Base-by-base conservation (phyloP, 2,113 vertebrate species). In the Epinephelus cyanopodus region DNA sequence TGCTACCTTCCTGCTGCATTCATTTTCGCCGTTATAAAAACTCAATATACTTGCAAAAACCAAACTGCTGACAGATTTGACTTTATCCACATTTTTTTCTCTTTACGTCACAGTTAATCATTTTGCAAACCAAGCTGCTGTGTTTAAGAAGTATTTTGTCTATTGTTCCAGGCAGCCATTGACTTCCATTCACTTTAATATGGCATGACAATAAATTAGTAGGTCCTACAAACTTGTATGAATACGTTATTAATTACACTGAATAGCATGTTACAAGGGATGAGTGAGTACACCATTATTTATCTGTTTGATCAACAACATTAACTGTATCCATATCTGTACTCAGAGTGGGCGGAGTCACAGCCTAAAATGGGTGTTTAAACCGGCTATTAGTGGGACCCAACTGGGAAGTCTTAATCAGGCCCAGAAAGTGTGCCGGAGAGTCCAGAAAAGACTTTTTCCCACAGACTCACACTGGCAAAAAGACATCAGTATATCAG, bases 21-120 rank as follows among this genome's bases (percentile, higher is more conserved):
- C 13, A 23, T 67, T 33, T 68, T 81, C 67, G 7, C 17, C n/a
- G 58, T 21, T 25, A 18, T 48, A 68, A 63, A 68, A 78, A 52
- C 3, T 47, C 21, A 50, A 21, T 15, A 45, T 47, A 54, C 39
- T 58, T 79, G n/a, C 48, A 71, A 58, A 64, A 45, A 84, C 48
- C 11, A 33, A 82, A 81, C 61, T 3, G 3, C 47, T 56, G 2
- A 47, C 23, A 60, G 39, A 14, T 7, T 57, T 29, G 14, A 68
- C 72, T 54, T 56, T 17, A 12, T 15, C 21, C 6, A 4, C 4
- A 23, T 27, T 56, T 29, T 29, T 14, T 12, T 3, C 14, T 42
- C 15, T 62, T 63, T 27, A 17, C 19, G 17, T 73, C 2, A 33
- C 14, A 66, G n/a, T 14, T 54, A 29, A 60, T 6, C 33, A 52